These are phyloP conservation scores for Habrosyne pyritoides DNA, from an alignment of 2,888 invertebrate genomes.

Conservation along the genomic window DNA sequence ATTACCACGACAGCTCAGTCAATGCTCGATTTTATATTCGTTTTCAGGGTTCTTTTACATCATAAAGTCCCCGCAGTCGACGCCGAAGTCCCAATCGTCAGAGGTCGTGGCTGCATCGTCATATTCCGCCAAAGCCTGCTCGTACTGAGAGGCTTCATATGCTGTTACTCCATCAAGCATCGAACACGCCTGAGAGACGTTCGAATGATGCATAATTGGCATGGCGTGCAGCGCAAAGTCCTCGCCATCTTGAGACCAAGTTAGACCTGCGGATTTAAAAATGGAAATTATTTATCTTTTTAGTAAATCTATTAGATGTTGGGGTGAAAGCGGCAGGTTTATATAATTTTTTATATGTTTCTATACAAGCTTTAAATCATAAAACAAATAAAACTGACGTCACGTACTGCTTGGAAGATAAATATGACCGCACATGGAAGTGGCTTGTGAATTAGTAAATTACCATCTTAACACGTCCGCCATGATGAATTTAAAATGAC, in stretches of 20 bases:
- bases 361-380: too few relatives aligned
- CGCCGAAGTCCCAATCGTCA: slow-evolving; percentile 87
- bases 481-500: too few relatives aligned
- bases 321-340: too few relatives aligned
- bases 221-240: slow-evolving; percentile 86
- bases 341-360: too few relatives aligned
- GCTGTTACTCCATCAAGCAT: slow-evolving; percentile 83
- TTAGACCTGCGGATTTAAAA: slow-evolving; percentile 70
- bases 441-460: too few relatives aligned
- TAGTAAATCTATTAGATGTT: background rate
- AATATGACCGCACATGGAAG: too few relatives aligned
- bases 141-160: slow-evolving; percentile 84
- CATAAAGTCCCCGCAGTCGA: slow-evolving; percentile 89
- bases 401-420: too few relatives aligned
- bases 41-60: slow-evolving; percentile 74
- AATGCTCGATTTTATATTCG: background rate
- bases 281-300: background rate
- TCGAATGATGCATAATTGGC: slow-evolving; percentile 86
- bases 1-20: background rate
- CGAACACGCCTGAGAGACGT: slow-evolving; percentile 84
- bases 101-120: slow-evolving; percentile 79
- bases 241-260: slow-evolving; percentile 87
- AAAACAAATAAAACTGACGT: too few relatives aligned
- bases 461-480: too few relatives aligned
- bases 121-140: slow-evolving; percentile 85